These are phyloP conservation scores for Mobula hypostoma DNA, from an alignment of 2,113 vertebrate species.

Conservation along the genomic window DNA sequence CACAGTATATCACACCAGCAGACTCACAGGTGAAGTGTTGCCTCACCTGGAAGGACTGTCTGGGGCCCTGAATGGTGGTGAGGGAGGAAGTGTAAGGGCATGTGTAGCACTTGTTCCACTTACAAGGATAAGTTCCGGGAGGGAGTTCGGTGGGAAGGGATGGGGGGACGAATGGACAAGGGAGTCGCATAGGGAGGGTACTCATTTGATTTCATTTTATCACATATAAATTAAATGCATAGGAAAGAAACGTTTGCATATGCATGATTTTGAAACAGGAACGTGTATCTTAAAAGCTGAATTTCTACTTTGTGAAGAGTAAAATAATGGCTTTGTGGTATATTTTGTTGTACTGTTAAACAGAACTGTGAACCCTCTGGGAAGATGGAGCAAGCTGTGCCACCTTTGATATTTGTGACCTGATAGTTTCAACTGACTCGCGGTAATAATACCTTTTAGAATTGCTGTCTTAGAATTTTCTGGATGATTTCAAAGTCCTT, in stretches of 20 bases:
- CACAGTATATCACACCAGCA: too few relatives aligned
- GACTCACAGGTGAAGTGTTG: too few relatives aligned
- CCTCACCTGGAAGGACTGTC: too few relatives aligned
- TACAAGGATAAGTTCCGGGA: too few relatives aligned
- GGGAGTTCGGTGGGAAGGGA: too few relatives aligned
- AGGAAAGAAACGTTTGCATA: neutral
- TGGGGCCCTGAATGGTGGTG: too few relatives aligned
- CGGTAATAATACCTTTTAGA: neutral
- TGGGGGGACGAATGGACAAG: too few relatives aligned
- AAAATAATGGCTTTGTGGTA: neutral
- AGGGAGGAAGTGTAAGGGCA: too few relatives aligned
- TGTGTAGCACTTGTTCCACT: too few relatives aligned
- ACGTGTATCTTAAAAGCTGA: slow-evolving; percentile 7
- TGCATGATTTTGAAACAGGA: neutral
- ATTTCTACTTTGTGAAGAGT: neutral
- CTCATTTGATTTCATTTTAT: neutral
- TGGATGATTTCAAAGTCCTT: neutral
- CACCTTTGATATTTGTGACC: neutral
- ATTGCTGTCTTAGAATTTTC: neutral
- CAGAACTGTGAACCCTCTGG: neutral
- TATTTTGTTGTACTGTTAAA: neutral
- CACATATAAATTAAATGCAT: neutral
- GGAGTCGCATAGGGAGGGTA: too few relatives aligned
- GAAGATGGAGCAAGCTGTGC: neutral
- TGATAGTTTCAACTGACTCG: neutral